These are phyloP conservation scores for Lysandra coridon DNA, from an alignment of 2,888 invertebrate genomes.

Conservation along the genomic window DNA sequence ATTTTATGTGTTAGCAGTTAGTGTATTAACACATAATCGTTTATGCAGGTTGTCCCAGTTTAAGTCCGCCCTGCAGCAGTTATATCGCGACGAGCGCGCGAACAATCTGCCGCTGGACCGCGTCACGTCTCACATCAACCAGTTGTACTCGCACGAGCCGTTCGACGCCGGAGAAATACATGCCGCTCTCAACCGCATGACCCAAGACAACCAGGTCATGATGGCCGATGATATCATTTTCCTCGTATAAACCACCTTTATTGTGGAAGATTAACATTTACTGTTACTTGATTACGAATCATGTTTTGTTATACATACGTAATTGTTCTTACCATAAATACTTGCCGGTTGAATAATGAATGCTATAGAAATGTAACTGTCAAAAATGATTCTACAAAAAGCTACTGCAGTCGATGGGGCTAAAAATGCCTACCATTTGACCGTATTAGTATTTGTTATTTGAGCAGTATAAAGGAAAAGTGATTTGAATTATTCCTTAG, in stretches of 20 bases:
- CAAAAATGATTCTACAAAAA: too few species aligned
- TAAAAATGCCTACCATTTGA: background rate
- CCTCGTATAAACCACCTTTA: slow-evolving; percentile 54
- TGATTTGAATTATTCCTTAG: background rate
- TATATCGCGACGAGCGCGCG: slow-evolving; percentile 88
- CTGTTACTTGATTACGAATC: too few species aligned
- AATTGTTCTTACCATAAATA: too few species aligned
- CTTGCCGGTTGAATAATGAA: too few species aligned
- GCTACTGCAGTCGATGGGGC: too few species aligned
- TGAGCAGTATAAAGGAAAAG: background rate
- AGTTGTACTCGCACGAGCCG: slow-evolving; percentile 77
- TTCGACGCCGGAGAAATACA: slow-evolving; percentile 86
- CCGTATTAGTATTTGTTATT: background rate
- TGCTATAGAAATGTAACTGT: too few species aligned
- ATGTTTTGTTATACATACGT: too few species aligned
- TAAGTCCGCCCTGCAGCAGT: slow-evolving; percentile 85
- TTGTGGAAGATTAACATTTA: background rate
- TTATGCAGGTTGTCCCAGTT: slow-evolving; percentile 82
- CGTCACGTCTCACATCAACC: slow-evolving; percentile 84
- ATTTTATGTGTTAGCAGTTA: too few species aligned
- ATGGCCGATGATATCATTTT: slow-evolving; percentile 91
- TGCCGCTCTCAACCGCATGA: slow-evolving; percentile 91
- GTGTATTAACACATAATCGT: background rate
- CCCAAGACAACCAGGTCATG: slow-evolving; percentile 95
- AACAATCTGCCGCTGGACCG: slow-evolving; percentile 86